Base-by-base conservation (phyloP, 2,888 invertebrate genomes). In the Chouioia cunea region DNA sequence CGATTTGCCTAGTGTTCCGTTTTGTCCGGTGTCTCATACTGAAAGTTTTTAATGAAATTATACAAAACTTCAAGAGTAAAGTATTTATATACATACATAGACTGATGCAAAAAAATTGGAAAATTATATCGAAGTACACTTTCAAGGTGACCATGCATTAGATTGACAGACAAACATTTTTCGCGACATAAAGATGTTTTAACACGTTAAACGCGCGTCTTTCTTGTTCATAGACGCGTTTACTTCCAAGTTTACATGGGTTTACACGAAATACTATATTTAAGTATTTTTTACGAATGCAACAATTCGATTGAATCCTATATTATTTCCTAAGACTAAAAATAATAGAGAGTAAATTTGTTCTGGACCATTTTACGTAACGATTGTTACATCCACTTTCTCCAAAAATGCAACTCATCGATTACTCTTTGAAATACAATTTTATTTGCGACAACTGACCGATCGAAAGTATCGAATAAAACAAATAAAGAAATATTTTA, bases 401-500 rank as follows among this genome's bases (percentile, higher is more conserved):
- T 74, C 48, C 10, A 76, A 54, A 63, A 68, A 73, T 63, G 58
- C 12, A 76, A 56, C 52, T 77, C 75, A 3, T 73, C 60, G 10
- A 76, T 71, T 10, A 65, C 65, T 71, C 71, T 74, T 18, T 47
- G 8, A 66, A 77, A 77, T 48, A 77, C 72, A 0, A 73, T 47
- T 22, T 43, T 18, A 52, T 76, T 71, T 53, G 56, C 64, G 44
- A 75, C 66, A 14, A 23, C n/a, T 60, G 65, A 16, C 27, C 73
- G 20, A 73, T 77, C 75, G n/a, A 75, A 50, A 1, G 73, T 58
- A 70, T 78, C 74, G 20, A 74, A 78, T 14, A 77, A 43, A 8
- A 74, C 48, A 56, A 76, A 74, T 20, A 76, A 54, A 60, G 75
- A 76, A 22, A 75, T 75, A 68, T 76, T 76, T 46, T 74, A 65